These are phyloP conservation scores for Apis mellifera DNA, from an alignment of 1,140 invertebrate species.

Conservation along the genomic window DNA sequence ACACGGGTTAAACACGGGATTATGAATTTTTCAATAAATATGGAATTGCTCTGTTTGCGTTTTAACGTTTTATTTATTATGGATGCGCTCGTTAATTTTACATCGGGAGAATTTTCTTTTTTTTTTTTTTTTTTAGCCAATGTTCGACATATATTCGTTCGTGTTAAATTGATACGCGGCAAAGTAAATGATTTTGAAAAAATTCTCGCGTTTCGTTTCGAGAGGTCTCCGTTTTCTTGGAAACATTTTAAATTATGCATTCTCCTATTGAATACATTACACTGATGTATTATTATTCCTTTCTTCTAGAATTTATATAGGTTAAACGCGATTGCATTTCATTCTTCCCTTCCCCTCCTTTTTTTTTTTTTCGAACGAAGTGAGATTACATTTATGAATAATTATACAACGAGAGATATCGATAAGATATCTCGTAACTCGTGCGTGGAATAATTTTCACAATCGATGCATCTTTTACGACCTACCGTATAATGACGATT, in stretches of 20 bases:
- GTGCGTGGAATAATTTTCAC: too few species aligned
- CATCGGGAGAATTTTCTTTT: background rate
- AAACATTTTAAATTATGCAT: background rate
- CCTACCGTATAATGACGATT: too few species aligned
- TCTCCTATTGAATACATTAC: too few species aligned
- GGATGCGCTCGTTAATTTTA: background rate
- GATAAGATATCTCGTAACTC: too few species aligned
- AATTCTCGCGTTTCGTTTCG: background rate
- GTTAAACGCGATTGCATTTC: too few species aligned
- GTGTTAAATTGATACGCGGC: background rate
- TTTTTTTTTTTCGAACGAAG: too few species aligned
- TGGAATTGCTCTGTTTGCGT: background rate
- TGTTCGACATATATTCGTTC: background rate
- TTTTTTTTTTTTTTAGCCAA: too few species aligned
- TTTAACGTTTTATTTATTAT: background rate
- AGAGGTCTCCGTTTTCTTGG: background rate
- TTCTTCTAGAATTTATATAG: background rate
- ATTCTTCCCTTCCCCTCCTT: too few species aligned
- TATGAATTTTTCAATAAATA: conserved; percentile 15
- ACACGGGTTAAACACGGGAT: too few species aligned
- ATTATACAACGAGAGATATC: background rate
- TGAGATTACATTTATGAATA: too few species aligned
- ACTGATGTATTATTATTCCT: background rate
- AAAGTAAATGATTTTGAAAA: background rate
- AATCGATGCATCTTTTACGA: too few species aligned